These are phyloP conservation scores for Habroteleia sp. DNA, from an alignment of 2,888 invertebrate genomes.

Conservation along the genomic window DNA sequence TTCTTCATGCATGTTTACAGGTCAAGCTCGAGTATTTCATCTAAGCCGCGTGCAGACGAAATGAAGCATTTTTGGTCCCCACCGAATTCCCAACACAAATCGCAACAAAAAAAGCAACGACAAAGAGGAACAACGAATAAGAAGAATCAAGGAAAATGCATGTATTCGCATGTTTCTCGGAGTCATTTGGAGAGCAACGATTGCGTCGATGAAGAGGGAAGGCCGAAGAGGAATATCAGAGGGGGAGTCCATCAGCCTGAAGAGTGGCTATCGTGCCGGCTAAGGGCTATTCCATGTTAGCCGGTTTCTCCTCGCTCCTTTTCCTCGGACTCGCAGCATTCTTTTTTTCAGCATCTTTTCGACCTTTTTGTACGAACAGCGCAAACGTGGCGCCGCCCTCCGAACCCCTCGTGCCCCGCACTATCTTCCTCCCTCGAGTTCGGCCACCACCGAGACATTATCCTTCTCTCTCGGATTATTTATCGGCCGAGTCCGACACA, in stretches of 20 bases:
- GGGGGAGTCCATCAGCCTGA: constrained; percentile 78
- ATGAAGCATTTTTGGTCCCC: constrained; percentile 5
- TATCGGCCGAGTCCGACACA: constrained; percentile 60
- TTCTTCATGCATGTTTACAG: constrained; percentile 7
- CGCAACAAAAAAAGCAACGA: constrained; percentile 12
- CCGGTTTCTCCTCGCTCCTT: constrained; percentile 76
- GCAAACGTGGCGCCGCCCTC: constrained; percentile 80
- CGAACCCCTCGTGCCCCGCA: constrained; percentile 56
- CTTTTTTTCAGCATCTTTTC: constrained; percentile 64
- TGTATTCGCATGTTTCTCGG: constrained; percentile 43
- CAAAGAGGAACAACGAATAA: constrained; percentile 36
- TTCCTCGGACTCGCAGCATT: constrained; percentile 67
- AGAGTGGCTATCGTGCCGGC: constrained; percentile 79
- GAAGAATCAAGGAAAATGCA: constrained; percentile 55
- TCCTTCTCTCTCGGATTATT: constrained; percentile 64
- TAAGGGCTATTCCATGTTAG: constrained; percentile 81
- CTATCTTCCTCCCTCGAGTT: constrained; percentile 62
- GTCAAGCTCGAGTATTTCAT: constrained; percentile 14
- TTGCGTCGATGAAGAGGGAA: constrained; percentile 53
- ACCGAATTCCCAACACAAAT: constrained; percentile 10
- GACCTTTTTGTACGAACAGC: constrained; percentile 72
- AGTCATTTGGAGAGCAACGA: constrained; percentile 48
- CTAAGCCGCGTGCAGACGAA: constrained; percentile 3
- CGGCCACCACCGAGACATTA: constrained; percentile 66
- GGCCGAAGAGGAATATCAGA: constrained; percentile 68